Evolutionary conservation across 92 coral and sea anemone species (phyloP), one percentile per base, ranked within the genome.

Genomic region (Porites rus): DNA sequence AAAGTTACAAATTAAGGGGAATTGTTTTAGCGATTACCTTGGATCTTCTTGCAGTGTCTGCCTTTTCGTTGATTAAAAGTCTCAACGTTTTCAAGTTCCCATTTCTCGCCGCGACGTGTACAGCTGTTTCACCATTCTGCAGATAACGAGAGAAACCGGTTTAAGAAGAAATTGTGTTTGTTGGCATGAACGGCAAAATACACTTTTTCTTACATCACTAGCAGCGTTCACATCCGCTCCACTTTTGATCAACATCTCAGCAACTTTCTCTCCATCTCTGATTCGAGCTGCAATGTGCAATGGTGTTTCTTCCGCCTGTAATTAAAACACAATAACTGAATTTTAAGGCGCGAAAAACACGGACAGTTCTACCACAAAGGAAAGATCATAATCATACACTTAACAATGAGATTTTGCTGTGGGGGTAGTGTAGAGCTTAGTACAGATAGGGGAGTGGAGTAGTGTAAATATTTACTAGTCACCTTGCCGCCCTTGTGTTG

Each of bases 401-500:
- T 38, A 38, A 38, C 46, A 38, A 38, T 38, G 46, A 38, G 46
- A 38, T 38, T 38, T 38, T 38, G 46, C 0, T 38, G 46, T 0
- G 19, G 20, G 8, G 20, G 24, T 7, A 14, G 66, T 7, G 66
- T 20, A 62, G 66, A 14, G 66, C 16, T 16, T n/a, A 11, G 66
- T 16, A 62, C 8, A 18, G 19, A 62, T 7, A 62, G 66, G 8
- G n/a, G 66, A 62, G 8, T 14, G 25, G 51, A 38, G 46, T 10
- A 14, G 16, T 10, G 11, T 56, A 56, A 43, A 72, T 17, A 8
- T 13, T 9, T 3, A 38, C 46, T 38, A 38, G 46, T 65, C 77
- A 97, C 99, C 96, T 96, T 97, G 71, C 99, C 99, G 18, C 99
- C 99, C 81, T 91, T 95, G 52, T 89, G 96, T 74, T 97, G 99